phyloP scores from a whole-genome alignment of 2,888 invertebrate species.

The Hedychridium roseum region DNA sequence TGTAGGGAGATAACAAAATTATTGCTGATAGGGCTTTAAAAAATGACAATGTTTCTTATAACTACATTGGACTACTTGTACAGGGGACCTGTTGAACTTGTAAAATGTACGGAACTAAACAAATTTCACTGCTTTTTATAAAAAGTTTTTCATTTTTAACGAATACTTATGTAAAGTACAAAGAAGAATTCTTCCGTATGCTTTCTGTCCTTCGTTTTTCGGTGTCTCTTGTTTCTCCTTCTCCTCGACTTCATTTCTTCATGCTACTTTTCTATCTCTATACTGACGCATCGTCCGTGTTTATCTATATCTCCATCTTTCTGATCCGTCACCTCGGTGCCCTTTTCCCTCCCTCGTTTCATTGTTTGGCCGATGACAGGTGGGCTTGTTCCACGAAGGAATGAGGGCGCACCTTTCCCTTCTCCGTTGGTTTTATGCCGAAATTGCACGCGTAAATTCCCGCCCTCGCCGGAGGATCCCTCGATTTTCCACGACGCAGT shows the following conservation, averaged over 20 bases:
- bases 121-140: too few relatives aligned
- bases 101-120: too few relatives aligned
- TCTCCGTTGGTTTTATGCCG: slow-evolving; percentile 26
- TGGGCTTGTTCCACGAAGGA: slow-evolving; percentile 44
- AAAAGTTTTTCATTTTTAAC: too few relatives aligned
- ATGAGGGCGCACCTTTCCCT: slow-evolving; percentile 18
- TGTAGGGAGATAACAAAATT: too few relatives aligned
- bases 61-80: too few relatives aligned
- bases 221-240: slow-evolving; percentile 4
- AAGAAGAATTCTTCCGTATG: too few relatives aligned
- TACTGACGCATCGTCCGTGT: neutral
- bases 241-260: neutral
- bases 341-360: slow-evolving; percentile 15
- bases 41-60: too few relatives aligned
- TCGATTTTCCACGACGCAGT: slow-evolving; percentile 10
- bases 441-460: slow-evolving; percentile 40
- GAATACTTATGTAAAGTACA: too few relatives aligned
- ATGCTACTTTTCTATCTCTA: neutral
- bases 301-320: slow-evolving; percentile 2
- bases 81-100: too few relatives aligned
- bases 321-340: neutral
- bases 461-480: slow-evolving; percentile 12
- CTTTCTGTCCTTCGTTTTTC: too few relatives aligned
- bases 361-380: slow-evolving; percentile 51
- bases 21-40: too few relatives aligned